Conservation (phyloP, 2,888 invertebrate genomes). For the Caenorhabditis wallacei region DNA sequence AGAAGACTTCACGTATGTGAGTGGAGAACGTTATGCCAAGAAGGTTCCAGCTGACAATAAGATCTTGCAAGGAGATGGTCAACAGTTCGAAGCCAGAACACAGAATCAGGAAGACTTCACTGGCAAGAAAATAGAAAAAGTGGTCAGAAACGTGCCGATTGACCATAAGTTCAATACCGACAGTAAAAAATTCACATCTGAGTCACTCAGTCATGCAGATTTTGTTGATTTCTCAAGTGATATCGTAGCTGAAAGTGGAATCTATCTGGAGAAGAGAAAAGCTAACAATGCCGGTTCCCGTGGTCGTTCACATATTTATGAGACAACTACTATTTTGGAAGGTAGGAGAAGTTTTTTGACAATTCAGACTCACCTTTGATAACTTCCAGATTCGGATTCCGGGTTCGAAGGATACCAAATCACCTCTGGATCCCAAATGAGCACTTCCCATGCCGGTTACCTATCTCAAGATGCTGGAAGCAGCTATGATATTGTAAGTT, state of each 20-base stretch:
- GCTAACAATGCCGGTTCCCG: background rate
- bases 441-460: constrained; percentile 18
- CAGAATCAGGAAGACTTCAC: constrained; percentile 25
- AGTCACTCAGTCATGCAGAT: constrained; percentile 44
- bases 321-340: background rate
- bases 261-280: background rate
- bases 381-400: constrained; percentile 19
- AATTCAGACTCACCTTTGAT: background rate
- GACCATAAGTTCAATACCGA: constrained; percentile 68
- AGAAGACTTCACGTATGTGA: too few species aligned
- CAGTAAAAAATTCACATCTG: constrained; percentile 43
- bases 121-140: background rate
- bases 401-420: background rate
- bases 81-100: background rate
- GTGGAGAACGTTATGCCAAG: too few species aligned
- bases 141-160: constrained; percentile 47
- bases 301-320: constrained; percentile 15
- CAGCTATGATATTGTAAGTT: constrained; percentile 41
- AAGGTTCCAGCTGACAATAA: too few species aligned
- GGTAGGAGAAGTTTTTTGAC: too few species aligned
- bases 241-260: constrained; percentile 16
- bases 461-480: constrained; percentile 19
- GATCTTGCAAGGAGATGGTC: background rate
- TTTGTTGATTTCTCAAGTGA: constrained; percentile 25
- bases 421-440: constrained; percentile 5